Conservation (phyloP, 2,113 vertebrate genomes). For the Cavia aperea region DNA sequence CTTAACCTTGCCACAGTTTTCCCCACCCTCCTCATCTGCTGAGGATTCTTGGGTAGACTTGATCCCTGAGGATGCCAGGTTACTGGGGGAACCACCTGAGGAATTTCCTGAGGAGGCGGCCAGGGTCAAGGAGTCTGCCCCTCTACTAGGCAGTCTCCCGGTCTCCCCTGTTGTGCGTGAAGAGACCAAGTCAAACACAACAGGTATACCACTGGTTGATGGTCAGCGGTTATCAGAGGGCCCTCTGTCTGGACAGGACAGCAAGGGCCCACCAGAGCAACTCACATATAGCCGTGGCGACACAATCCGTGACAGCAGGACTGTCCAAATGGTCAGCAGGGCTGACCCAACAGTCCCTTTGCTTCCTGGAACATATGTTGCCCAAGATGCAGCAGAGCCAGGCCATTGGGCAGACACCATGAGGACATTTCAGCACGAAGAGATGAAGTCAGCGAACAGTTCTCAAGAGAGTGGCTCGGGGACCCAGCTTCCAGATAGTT, state of each 20-base stretch:
- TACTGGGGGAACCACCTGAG: not conserved
- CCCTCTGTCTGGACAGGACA: not conserved
- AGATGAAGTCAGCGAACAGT: not conserved
- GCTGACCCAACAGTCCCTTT: not conserved
- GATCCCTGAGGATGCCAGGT: not conserved
- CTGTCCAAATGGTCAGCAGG: not conserved
- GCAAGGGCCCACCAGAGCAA: not conserved
- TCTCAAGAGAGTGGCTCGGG: not conserved
- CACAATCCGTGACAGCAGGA: not conserved
- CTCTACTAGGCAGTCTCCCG: not conserved
- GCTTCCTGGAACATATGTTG: not conserved
- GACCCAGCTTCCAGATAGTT: not conserved
- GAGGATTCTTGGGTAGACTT: not conserved
- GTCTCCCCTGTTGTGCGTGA: not conserved
- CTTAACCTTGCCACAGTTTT: too few relatives aligned
- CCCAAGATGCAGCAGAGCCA: not conserved
- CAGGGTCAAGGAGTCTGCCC: not conserved
- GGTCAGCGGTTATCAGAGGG: not conserved
- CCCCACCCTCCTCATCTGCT: not conserved
- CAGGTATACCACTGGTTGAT: not conserved
- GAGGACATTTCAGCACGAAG: not conserved
- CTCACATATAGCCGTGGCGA: not conserved
- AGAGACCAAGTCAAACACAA: not conserved
- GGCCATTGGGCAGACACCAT: not conserved
- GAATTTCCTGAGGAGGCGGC: not conserved